These are phyloP conservation scores for Scomber scombrus DNA, from an alignment of 2,113 vertebrate genomes.

Conservation along the genomic window DNA sequence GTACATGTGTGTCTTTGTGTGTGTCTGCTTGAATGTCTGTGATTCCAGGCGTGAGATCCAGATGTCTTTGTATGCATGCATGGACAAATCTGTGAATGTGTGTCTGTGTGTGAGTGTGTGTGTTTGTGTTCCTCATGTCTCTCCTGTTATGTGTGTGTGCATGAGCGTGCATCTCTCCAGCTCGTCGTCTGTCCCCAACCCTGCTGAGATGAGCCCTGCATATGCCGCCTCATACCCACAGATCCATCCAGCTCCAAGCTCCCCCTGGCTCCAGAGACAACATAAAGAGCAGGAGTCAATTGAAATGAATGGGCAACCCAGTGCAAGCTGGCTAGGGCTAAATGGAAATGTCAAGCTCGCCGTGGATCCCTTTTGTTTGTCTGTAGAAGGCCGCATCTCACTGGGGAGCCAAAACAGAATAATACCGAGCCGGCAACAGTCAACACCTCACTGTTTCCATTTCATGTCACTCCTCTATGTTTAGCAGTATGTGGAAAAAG, in stretches of 20 bases:
- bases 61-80: background rate
- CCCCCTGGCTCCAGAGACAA: conserved; percentile 35
- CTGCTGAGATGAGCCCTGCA: conserved; percentile 15
- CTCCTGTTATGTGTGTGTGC: background rate
- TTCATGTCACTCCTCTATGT: conserved; percentile 46
- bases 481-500: conserved; percentile 1
- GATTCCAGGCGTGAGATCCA: conserved; percentile 2
- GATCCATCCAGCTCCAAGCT: conserved; percentile 14
- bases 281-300: conserved; percentile 70
- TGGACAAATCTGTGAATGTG: background rate
- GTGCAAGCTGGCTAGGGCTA: conserved; percentile 62
- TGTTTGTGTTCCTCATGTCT: background rate
- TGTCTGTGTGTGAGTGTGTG: background rate
- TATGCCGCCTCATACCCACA: conserved; percentile 37
- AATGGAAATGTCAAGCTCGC: conserved; percentile 83
- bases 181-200: conserved; percentile 3
- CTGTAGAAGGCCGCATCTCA: conserved; percentile 58
- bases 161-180: background rate
- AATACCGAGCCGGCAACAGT: conserved; percentile 60
- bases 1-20: background rate
- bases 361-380: conserved; percentile 78
- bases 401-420: conserved; percentile 64
- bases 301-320: conserved; percentile 71
- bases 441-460: conserved; percentile 60
- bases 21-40: background rate